Evolutionary conservation across 2,113 vertebrate species (phyloP).

Genomic region (Macquaria australasica): DNA sequence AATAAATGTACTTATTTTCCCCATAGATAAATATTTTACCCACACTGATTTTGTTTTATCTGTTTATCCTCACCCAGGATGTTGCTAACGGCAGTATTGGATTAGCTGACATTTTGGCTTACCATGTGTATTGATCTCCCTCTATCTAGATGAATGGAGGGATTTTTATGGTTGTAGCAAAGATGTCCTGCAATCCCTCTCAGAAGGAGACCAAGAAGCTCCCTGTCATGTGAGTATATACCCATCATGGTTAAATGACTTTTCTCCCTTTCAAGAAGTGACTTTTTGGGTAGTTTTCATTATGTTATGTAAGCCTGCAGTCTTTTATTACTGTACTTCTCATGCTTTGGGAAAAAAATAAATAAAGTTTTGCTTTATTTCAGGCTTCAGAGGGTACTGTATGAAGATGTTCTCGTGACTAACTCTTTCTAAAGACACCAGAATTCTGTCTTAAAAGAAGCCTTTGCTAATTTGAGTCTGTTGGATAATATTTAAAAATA

Average conservation of each 20-base stretch:
- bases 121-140: conserved; percentile 3
- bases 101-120: conserved; percentile 20
- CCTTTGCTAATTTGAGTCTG: not conserved
- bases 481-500: not conserved
- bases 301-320: not conserved
- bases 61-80: not conserved
- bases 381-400: not conserved
- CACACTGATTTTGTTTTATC: conserved; percentile 40
- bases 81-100: conserved; percentile 15
- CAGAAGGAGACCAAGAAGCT: conserved; percentile 98
- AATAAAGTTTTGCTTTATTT: not conserved
- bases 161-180: conserved; percentile 94
- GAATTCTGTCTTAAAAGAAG: not conserved
- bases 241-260: not conserved
- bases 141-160: conserved; percentile 91
- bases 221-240: conserved; percentile 92
- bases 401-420: not conserved
- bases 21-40: not conserved
- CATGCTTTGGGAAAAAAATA: not conserved
- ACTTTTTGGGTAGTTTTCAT: conserved; percentile 1
- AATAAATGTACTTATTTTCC: not conserved
- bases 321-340: not conserved
- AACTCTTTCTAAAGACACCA: not conserved
- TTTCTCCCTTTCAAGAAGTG: not conserved
- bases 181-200: conserved; percentile 91